Base-by-base conservation (phyloP, 1,140 invertebrate species). In the Aphidius ervi region DNA sequence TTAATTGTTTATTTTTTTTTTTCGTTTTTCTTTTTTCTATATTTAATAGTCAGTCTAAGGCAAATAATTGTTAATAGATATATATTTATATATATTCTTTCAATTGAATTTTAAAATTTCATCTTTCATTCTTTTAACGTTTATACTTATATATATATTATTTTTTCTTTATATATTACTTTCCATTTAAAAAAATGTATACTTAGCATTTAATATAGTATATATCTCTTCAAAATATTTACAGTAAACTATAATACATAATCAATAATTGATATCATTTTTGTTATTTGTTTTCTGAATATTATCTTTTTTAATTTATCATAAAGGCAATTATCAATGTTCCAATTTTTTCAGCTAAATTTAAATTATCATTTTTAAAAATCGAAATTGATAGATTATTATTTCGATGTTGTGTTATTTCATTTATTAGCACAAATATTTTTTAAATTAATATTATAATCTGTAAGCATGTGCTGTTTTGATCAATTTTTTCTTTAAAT, bases 101-200 rank as follows among this genome's bases (percentile, higher is more conserved):
- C 8, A 39, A 39, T 43, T 45, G 16, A 7, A 46, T 62, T 52
- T 6, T 40, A 31, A 37, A 54, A 37, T 9, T 20, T 54, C 23
- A 39, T 31, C 37, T 10, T 16, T 39, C 46, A 48, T 58, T 40
- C 40, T 58, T 50, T 23, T 39, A 37, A 58, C 9, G 16, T 45
- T 37, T 62, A 40, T 49, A 39, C 37, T 67, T 68, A 62, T 67
- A 64, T 69, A 65, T 64, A 67, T 67, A 71, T 74, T 70, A n/a
- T n/a, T 60, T 72, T 74, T 72, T 77, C 78, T 69, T 72, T 79
- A 78, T 78, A 79, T 78, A 78, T 78, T 79, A 79, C 75, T 79
- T 79, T 79, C 75, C 74, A 41, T 10, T 77, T 79, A 77, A 79
- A 78, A 79, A 79, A 79, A 78, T 76, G 70, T 78, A 77, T 76